phyloP scores from a whole-genome alignment of 2,888 invertebrate genomes.

The Pheosia gnoma region DNA sequence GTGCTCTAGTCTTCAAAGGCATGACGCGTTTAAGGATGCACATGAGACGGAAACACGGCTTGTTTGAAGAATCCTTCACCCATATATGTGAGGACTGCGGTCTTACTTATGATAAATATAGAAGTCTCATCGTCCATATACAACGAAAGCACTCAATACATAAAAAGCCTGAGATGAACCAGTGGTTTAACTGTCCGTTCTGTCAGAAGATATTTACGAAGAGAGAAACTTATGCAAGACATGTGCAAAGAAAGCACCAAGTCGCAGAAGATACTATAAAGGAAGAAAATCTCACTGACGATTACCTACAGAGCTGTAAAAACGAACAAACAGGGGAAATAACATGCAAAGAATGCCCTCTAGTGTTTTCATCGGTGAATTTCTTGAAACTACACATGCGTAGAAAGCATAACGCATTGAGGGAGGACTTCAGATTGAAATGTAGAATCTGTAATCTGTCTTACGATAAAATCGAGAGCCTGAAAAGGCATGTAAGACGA shows the following conservation, averaged over 20 bases:
- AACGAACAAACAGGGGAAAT: conserved; percentile 69
- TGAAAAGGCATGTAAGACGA: conserved; percentile 70
- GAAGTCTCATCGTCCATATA: conserved; percentile 70
- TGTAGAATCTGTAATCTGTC: conserved; percentile 76
- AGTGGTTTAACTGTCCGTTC: conserved; percentile 71
- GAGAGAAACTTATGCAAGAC: conserved; percentile 72
- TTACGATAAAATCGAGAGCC: conserved; percentile 75
- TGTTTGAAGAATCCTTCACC: conserved; percentile 67
- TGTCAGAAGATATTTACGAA: conserved; percentile 69
- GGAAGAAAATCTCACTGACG: conserved; percentile 21
- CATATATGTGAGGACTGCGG: conserved; percentile 69
- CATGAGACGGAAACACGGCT: conserved; percentile 72
- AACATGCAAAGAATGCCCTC: conserved; percentile 67
- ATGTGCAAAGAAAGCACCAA: conserved; percentile 73
- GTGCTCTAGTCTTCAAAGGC: conserved; percentile 75
- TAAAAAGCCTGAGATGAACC: conserved; percentile 50
- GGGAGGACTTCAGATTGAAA: conserved; percentile 69
- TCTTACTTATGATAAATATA: conserved; percentile 71
- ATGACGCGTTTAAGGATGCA: conserved; percentile 69
- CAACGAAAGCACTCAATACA: conserved; percentile 64
- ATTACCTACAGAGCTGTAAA: conserved; percentile 46
- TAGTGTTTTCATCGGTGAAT: conserved; percentile 69
- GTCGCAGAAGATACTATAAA: conserved; percentile 42
- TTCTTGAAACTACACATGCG: conserved; percentile 75
- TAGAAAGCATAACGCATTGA: conserved; percentile 70